A percentile compares a stretch with the other conserved stretches of the same genome.
Evolutionary conservation across 2,888 invertebrate genomes (phyloP).

Genomic region (Marronus borbonicus): DNA sequence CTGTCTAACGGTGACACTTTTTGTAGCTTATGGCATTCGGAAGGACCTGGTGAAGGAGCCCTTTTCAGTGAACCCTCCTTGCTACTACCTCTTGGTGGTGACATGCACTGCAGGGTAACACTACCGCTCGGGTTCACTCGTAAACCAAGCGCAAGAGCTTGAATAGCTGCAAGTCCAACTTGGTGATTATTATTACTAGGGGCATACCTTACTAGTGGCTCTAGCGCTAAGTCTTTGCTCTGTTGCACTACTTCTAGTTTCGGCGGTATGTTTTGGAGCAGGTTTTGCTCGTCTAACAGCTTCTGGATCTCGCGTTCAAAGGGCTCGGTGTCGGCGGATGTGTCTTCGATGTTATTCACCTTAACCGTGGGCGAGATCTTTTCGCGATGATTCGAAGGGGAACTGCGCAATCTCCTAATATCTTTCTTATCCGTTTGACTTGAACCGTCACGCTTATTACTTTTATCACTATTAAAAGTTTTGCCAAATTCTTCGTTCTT

Average conservation of each 20-base stretch:
- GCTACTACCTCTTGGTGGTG: conserved; percentile 70
- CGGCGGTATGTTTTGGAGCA: conserved; percentile 76
- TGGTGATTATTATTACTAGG: conserved; percentile 78
- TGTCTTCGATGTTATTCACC: conserved; percentile 72
- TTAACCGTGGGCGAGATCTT: conserved; percentile 62
- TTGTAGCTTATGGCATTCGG: conserved; percentile 68
- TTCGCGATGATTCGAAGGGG: conserved; percentile 72
- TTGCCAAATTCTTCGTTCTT: conserved; percentile 70
- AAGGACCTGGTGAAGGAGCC: conserved; percentile 67
- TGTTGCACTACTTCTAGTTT: conserved; percentile 76
- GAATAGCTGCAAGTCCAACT: conserved; percentile 84
- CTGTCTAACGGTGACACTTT: conserved; percentile 70
- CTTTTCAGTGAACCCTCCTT: conserved; percentile 71
- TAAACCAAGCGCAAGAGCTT: conserved; percentile 77
- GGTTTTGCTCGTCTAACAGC: conserved; percentile 81
- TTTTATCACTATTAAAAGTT: conserved; percentile 73
- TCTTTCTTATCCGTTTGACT: conserved; percentile 81
- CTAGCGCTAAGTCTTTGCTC: conserved; percentile 76
- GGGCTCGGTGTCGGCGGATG: conserved; percentile 73
- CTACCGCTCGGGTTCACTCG: conserved; percentile 68
- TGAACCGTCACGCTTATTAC: conserved; percentile 76
- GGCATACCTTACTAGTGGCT: conserved; percentile 64
- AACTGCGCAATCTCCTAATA: conserved; percentile 71
- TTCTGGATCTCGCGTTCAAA: conserved; percentile 88
- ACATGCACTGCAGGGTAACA: conserved; percentile 68